Evolutionary conservation across 2,888 invertebrate species (phyloP).

Genomic region (Lissonota sp.): DNA sequence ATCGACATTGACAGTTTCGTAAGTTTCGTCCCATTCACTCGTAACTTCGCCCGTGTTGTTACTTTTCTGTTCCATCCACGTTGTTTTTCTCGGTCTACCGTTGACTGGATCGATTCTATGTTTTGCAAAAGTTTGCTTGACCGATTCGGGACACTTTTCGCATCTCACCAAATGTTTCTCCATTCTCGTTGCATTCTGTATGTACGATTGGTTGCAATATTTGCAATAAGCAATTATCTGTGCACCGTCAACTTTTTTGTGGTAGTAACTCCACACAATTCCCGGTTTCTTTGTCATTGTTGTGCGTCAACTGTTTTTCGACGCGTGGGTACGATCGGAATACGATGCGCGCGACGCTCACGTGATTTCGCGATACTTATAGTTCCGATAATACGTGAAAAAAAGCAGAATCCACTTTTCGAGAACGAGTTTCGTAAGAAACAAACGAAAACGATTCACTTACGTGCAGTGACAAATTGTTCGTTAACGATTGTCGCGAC

Average conservation of each 20-base stretch:
- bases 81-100: slow-evolving; percentile 26
- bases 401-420: not conserved
- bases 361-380: too few relatives aligned
- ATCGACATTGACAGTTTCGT: slow-evolving; percentile 45
- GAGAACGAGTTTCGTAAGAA: not conserved
- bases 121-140: slow-evolving; percentile 74
- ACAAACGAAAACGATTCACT: not conserved
- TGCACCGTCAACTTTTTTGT: slow-evolving; percentile 77
- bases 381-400: not conserved
- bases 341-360: not conserved
- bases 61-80: slow-evolving; percentile 42
- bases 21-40: slow-evolving; percentile 53
- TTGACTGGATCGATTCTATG: slow-evolving; percentile 74
- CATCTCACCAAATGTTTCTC: slow-evolving; percentile 78
- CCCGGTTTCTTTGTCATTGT: slow-evolving; percentile 79
- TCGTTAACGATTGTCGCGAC: not conserved
- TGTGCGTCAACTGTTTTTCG: not conserved
- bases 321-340: not conserved
- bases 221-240: slow-evolving; percentile 79
- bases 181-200: slow-evolving; percentile 79
- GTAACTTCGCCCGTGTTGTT: slow-evolving; percentile 19
- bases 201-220: slow-evolving; percentile 78
- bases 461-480: not conserved
- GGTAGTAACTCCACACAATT: slow-evolving; percentile 79
- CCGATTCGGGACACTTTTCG: slow-evolving; percentile 75